These are phyloP conservation scores for Coryphaenoides rupestris DNA, from an alignment of 2,113 vertebrate genomes.

Conservation along the genomic window DNA sequence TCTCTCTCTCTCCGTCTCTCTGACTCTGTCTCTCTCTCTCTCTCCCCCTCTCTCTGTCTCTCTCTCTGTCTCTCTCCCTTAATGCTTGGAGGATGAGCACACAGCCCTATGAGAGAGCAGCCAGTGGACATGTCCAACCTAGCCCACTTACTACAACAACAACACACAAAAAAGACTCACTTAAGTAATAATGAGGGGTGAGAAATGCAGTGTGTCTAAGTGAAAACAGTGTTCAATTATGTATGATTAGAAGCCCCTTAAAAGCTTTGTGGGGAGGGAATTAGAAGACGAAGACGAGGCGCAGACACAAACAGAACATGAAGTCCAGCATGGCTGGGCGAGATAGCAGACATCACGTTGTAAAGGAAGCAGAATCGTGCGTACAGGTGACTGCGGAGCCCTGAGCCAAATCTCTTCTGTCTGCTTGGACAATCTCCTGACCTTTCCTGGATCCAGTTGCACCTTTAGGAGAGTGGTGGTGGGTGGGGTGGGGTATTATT, in stretches of 20 bases:
- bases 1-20: neutral
- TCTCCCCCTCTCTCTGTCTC: neutral
- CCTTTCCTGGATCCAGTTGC: slow-evolving; percentile 3
- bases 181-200: slow-evolving; percentile 72
- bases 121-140: slow-evolving; percentile 39
- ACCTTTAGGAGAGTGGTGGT: neutral
- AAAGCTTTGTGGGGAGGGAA: slow-evolving; percentile 66
- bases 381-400: slow-evolving; percentile 67
- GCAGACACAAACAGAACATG: slow-evolving; percentile 69
- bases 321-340: slow-evolving; percentile 53
- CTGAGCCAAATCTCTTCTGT: slow-evolving; percentile 56
- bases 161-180: slow-evolving; percentile 57
- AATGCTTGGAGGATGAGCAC: neutral
- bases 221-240: slow-evolving; percentile 73
- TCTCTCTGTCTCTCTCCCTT: neutral
- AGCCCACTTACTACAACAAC: too few species aligned
- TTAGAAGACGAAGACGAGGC: slow-evolving; percentile 39
- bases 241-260: slow-evolving; percentile 73
- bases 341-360: slow-evolving; percentile 68
- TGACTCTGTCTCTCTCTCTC: too few species aligned
- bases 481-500: too few species aligned
- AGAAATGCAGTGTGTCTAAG: slow-evolving; percentile 69
- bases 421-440: slow-evolving; percentile 36
- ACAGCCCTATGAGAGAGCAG: slow-evolving; percentile 36
- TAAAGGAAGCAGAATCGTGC: slow-evolving; percentile 67